Evolutionary conservation across 1,140 invertebrate species (phyloP).

Genomic region (Telenomus remus): DNA sequence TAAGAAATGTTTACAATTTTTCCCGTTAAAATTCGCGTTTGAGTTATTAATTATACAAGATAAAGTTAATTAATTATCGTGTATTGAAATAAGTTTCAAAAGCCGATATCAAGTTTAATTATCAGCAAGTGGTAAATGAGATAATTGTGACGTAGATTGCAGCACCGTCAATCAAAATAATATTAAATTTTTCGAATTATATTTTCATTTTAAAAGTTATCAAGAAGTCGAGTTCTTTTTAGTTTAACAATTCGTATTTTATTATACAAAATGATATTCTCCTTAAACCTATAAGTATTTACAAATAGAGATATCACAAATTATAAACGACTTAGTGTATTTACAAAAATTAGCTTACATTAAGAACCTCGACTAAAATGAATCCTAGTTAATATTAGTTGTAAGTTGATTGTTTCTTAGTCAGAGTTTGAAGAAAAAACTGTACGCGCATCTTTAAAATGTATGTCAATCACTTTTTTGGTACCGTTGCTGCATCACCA

Average conservation of each 20-base stretch:
- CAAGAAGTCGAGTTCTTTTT: too few relatives aligned
- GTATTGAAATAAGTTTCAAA: too few relatives aligned
- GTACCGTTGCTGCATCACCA: constrained; percentile 71
- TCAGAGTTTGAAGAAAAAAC: not conserved
- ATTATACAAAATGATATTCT: constrained; percentile 2
- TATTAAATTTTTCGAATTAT: too few relatives aligned
- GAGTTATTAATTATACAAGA: too few relatives aligned
- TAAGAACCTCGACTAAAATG: not conserved
- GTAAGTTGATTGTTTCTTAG: not conserved
- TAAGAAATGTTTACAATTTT: too few relatives aligned
- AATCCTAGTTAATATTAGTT: not conserved
- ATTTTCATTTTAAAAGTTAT: too few relatives aligned
- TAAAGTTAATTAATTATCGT: too few relatives aligned
- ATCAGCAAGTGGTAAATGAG: too few relatives aligned
- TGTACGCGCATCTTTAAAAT: not conserved
- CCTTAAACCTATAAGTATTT: not conserved
- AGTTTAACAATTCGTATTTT: not conserved
- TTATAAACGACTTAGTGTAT: constrained; percentile 1
- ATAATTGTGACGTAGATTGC: too few relatives aligned
- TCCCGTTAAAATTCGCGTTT: too few relatives aligned
- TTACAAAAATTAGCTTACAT: not conserved
- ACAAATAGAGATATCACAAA: constrained; percentile 2
- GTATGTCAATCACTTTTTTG: constrained; percentile 11
- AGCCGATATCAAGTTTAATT: too few relatives aligned
- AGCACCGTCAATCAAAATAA: too few relatives aligned